Evolutionary conservation across 64 coral and sea anemone genomes (phyloP).

Genomic region (Montipora cactus): DNA sequence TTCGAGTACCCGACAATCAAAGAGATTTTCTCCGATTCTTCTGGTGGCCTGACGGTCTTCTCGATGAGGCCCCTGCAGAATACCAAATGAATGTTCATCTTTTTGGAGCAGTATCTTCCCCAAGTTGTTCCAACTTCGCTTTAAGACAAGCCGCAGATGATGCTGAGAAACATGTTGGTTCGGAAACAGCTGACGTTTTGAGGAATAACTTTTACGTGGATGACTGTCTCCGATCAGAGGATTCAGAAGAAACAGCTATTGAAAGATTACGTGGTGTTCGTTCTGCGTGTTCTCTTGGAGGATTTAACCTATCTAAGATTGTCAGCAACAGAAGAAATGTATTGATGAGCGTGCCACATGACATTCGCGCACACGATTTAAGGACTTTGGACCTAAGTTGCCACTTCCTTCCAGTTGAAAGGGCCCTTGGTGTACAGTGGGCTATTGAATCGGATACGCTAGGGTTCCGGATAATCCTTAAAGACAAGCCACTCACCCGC

Average conservation of each 20-base stretch:
- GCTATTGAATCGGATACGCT: slow-evolving; percentile 65
- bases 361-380: slow-evolving; percentile 13
- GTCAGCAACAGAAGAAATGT: not conserved
- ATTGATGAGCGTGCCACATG: not conserved
- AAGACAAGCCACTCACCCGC: not conserved
- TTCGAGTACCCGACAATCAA: slow-evolving; percentile 2
- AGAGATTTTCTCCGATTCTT: not conserved
- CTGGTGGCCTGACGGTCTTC: no score
- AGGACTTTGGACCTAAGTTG: slow-evolving; percentile 24
- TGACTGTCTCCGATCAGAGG: no score
- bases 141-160: not conserved
- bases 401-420: not conserved
- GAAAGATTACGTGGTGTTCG: not conserved
- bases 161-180: slow-evolving; percentile 31
- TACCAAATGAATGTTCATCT: no score
- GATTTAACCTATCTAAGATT: slow-evolving; percentile 40
- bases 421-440: slow-evolving; percentile 26
- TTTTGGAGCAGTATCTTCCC: no score
- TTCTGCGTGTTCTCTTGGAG: slow-evolving; percentile 21
- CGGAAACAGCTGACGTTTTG: no score
- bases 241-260: no score
- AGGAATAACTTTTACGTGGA: no score
- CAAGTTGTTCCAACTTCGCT: no score
- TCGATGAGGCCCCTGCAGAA: no score
- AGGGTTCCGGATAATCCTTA: not conserved